Evolutionary conservation across 2,113 vertebrate genomes (phyloP).

Genomic region (Bubo blakistoni): DNA sequence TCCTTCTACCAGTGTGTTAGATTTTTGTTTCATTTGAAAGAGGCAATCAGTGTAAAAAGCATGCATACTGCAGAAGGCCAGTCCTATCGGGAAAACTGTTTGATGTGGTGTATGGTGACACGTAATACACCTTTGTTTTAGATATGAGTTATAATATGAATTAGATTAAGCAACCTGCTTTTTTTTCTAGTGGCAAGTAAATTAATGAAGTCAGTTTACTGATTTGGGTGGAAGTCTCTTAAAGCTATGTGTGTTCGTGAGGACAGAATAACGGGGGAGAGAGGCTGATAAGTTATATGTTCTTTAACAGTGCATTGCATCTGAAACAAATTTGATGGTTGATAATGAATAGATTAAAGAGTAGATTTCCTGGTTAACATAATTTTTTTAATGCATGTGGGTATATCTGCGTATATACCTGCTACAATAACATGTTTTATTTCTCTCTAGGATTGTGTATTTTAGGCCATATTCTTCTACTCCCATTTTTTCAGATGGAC

Average conservation of each 20-base stretch:
- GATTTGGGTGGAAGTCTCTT: background rate
- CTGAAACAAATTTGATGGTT: background rate
- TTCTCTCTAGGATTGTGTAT: background rate
- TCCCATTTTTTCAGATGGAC: background rate
- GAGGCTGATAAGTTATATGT: background rate
- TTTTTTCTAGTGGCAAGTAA: background rate
- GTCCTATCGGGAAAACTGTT: background rate
- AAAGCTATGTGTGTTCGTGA: background rate
- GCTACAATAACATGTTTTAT: background rate
- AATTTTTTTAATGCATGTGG: accelerated
- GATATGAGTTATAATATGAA: background rate
- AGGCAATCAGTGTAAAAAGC: background rate
- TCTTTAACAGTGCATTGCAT: background rate
- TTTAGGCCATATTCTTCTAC: background rate
- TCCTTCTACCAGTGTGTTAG: background rate
- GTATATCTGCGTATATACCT: background rate
- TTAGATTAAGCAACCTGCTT: background rate
- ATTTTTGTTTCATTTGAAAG: background rate
- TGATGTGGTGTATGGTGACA: background rate
- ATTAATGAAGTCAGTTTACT: background rate
- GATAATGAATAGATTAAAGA: background rate
- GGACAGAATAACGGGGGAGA: background rate
- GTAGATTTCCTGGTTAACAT: background rate
- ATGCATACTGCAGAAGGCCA: background rate
- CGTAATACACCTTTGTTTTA: accelerated